Evolutionary conservation across 92 coral and sea anemone species (phyloP).

Genomic region (Epizoanthus illoricatus): DNA sequence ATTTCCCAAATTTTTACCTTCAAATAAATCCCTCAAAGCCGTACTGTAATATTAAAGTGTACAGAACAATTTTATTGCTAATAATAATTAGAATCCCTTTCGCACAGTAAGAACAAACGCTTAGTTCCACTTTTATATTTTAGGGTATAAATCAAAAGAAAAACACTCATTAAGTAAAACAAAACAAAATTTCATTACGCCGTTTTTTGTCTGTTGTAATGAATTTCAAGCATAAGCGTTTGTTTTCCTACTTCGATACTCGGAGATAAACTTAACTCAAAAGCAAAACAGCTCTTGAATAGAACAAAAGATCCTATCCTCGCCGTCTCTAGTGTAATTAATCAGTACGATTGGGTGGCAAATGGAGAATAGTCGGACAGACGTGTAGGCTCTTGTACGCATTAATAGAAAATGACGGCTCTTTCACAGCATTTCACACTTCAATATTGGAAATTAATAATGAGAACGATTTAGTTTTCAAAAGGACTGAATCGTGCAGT

Average conservation of each 20-base stretch:
- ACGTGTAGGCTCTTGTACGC: conserved; percentile 16
- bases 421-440: conserved; percentile 48
- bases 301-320: conserved; percentile 25
- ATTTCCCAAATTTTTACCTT: neutral
- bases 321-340: conserved; percentile 32
- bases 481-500: conserved; percentile 6
- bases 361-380: neutral
- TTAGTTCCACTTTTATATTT: neutral
- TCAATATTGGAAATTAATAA: conserved; percentile 52
- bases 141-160: conserved; percentile 5
- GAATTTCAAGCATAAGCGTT: neutral
- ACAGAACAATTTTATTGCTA: neutral
- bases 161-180: conserved; percentile 11
- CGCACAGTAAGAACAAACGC: neutral
- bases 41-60: conserved; percentile 12
- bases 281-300: conserved; percentile 32
- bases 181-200: conserved; percentile 28
- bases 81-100: neutral
- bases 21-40: neutral
- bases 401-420: conserved; percentile 34
- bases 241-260: conserved; percentile 34
- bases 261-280: conserved; percentile 30
- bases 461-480: conserved; percentile 48
- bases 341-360: conserved; percentile 18
- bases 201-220: conserved; percentile 21